Evolutionary conservation across 2,113 vertebrate genomes (phyloP).

Genomic region (pig (Sus scrofa)): DNA sequence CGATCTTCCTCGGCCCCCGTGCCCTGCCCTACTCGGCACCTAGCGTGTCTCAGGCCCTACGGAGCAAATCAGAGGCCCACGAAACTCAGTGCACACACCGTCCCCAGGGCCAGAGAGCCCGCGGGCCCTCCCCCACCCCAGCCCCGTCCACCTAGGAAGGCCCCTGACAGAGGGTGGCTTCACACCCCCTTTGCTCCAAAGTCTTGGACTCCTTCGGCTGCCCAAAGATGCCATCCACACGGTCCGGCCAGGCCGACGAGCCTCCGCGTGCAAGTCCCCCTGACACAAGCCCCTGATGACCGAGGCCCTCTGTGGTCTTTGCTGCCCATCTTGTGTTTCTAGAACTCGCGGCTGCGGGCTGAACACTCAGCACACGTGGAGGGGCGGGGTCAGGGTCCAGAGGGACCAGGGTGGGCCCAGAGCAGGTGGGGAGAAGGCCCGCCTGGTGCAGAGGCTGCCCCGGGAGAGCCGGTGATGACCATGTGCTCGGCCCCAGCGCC

Average conservation of each 20-base stretch:
- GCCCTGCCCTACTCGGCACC: accelerated
- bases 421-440: accelerated
- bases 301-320: accelerated
- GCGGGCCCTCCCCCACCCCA: accelerated
- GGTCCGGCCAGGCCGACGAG: accelerated
- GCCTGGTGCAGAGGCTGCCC: not conserved
- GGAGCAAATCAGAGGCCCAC: not conserved
- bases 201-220: not conserved
- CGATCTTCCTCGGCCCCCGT: accelerated
- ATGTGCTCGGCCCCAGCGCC: accelerated
- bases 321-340: accelerated
- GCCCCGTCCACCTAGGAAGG: not conserved
- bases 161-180: too few species aligned
- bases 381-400: accelerated
- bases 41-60: accelerated
- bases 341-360: accelerated
- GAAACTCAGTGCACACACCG: accelerated
- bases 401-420: accelerated
- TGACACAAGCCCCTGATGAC: accelerated
- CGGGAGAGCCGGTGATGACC: not conserved
- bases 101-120: accelerated
- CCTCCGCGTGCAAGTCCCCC: accelerated
- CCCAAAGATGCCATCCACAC: accelerated
- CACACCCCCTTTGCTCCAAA: not conserved
- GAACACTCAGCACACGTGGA: not conserved